A percentile compares a stretch with the other conserved stretches of the same genome.
phyloP scores from a whole-genome alignment of 2,797 vertebrate genomes.

The Acrossocheilus fasciatus region DNA sequence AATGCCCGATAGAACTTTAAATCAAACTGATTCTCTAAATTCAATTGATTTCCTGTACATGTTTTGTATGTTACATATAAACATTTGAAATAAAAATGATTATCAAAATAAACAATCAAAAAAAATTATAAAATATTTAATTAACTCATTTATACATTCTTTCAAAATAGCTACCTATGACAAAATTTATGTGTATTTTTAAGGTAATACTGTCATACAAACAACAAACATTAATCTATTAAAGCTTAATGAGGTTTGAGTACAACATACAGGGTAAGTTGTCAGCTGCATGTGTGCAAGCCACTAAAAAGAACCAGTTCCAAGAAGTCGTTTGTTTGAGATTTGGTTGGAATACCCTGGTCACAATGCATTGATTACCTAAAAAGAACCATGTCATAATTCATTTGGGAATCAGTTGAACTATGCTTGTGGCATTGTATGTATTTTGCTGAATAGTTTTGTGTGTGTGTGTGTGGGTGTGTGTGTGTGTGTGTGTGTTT shows the following conservation, averaged over 20 bases:
- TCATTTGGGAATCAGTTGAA: neutral
- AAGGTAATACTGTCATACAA: neutral
- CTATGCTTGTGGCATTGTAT: neutral
- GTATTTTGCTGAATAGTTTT: neutral
- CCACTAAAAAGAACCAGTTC: neutral
- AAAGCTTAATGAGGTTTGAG: neutral
- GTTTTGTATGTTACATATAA: neutral
- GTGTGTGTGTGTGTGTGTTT: neutral
- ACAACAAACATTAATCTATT: neutral
- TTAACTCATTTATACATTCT: neutral
- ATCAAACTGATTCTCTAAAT: neutral
- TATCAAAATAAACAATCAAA: neutral
- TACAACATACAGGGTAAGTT: neutral
- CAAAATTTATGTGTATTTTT: neutral
- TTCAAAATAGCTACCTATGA: neutral
- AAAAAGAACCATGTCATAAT: neutral
- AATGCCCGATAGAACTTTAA: neutral
- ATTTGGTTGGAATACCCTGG: neutral
- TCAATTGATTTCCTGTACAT: neutral
- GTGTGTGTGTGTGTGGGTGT: too few species aligned
- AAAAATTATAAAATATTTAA: neutral
- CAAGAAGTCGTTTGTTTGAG: neutral
- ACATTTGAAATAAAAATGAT: neutral
- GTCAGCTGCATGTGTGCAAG: neutral
- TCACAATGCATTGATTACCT: neutral